Evolutionary conservation across 2,113 vertebrate species (phyloP).

Genomic region (Ariopsis seemanni): DNA sequence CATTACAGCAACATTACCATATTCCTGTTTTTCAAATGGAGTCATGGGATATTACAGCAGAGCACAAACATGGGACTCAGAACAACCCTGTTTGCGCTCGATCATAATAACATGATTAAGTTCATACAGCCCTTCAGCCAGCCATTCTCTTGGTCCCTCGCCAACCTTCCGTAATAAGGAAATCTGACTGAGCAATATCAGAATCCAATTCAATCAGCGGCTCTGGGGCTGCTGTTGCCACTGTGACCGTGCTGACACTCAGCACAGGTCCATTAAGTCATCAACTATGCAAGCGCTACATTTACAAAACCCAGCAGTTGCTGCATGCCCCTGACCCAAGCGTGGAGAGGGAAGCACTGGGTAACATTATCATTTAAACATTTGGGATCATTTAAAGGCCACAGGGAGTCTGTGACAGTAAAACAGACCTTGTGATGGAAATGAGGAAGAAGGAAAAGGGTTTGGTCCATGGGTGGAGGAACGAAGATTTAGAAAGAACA

Average conservation of each 20-base stretch:
- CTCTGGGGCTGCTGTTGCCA: not conserved
- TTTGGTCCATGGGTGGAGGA: not conserved
- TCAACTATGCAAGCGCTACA: constrained; percentile 7
- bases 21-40: not conserved
- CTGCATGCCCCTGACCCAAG: constrained; percentile 16
- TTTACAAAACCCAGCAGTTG: constrained; percentile 46
- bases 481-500: not conserved
- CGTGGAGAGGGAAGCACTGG: constrained; percentile 27
- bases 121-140: not conserved
- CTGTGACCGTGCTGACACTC: constrained; percentile 31
- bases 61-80: not conserved
- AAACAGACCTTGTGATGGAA: not conserved
- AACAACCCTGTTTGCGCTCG: not conserved
- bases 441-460: not conserved
- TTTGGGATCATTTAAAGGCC: not conserved
- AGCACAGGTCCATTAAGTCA: constrained; percentile 45
- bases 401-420: not conserved
- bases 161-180: not conserved
- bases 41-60: not conserved
- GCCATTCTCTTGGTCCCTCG: not conserved
- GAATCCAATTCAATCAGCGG: constrained; percentile 45
- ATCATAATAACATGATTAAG: not conserved
- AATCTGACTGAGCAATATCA: constrained; percentile 31
- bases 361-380: not conserved
- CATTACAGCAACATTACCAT: not conserved